Conservation (phyloP, 2,888 invertebrate genomes). For the Eupithecia dodoneata region DNA sequence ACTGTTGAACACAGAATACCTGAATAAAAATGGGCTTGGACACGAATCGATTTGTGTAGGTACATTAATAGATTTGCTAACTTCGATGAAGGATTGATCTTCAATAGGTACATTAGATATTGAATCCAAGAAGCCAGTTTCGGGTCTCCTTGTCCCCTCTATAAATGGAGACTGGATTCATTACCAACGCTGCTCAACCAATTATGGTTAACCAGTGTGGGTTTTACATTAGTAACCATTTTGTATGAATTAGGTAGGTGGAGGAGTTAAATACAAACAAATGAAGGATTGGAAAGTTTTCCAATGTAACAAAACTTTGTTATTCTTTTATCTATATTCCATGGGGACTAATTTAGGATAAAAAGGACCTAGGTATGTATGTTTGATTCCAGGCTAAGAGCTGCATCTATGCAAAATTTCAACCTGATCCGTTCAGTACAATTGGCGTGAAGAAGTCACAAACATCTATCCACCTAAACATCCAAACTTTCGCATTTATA, state of each 20-base stretch:
- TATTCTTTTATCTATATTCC: no score
- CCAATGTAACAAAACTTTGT: neutral
- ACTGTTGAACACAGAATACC: conserved; percentile 36
- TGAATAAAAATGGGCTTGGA: conserved; percentile 33
- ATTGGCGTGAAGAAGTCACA: no score
- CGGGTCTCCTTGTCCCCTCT: conserved; percentile 53
- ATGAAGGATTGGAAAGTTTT: conserved; percentile 22
- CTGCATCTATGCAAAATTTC: no score
- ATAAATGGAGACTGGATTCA: conserved; percentile 66
- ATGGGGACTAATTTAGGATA: no score
- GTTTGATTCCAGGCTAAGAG: no score
- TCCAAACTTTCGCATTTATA: no score
- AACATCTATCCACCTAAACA: no score
- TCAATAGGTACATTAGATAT: conserved; percentile 11
- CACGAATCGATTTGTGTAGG: conserved; percentile 32
- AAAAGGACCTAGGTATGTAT: no score
- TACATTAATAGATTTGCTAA: conserved; percentile 27
- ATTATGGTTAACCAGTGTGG: conserved; percentile 68
- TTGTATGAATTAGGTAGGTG: conserved; percentile 37
- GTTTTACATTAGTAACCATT: conserved; percentile 57
- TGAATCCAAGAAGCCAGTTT: conserved; percentile 39
- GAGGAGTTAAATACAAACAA: conserved; percentile 24
- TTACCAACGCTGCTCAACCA: conserved; percentile 61
- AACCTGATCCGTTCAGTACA: no score
- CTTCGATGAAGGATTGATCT: conserved; percentile 23